Evolutionary conservation across 2,113 vertebrate genomes (phyloP), one percentile per base, ranked within the genome.

Genomic region (Connochaetes taurinus): DNA sequence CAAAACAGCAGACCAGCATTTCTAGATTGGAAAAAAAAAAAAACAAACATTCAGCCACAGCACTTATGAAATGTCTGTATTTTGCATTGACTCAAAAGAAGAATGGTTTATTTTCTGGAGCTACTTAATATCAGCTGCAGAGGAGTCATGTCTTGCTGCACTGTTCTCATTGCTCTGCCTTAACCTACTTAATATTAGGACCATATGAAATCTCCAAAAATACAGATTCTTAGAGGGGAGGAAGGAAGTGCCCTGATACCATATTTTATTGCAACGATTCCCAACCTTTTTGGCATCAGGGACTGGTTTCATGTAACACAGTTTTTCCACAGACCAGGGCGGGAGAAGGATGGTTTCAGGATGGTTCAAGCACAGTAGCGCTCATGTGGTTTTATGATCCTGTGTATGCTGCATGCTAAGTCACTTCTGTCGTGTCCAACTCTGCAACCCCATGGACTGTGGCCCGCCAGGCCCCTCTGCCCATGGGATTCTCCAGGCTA

Each of bases 1-100:
- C 96, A 85, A 95, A 98, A 96, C 50, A 31, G 36, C 91, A 96
- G 95, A 96, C 29, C 85, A 97, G 43, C 87, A 87, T 87, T 81
- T 92, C 96, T 90, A 95, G 87, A 97, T 36, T 50, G 23, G 11
- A 5, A 6, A 21, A 36, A 52, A 31, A 58, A 21, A 58, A 80
- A 94, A 64, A 92, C 33, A 40, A 92, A 2, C 27, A 81, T 98
- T 96, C 43, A 87, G 45, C 91, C 36, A 27, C 36, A 60, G 6
- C 91, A 45, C 47, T 97, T 80, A 29, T 90, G 96, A 94, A 86
- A 94, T 67, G 50, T 97, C 43, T 90, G 57, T 80, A 13, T 71
- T 97, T 94, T 94, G 29, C 23, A 83, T 85, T 96, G 89, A 95
- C 87, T 97, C 92, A 76, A 71, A 64, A 52, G 4, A 88, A 98